Evolutionary conservation across 2,113 vertebrate species (phyloP).

Genomic region (Arizona elegans): DNA sequence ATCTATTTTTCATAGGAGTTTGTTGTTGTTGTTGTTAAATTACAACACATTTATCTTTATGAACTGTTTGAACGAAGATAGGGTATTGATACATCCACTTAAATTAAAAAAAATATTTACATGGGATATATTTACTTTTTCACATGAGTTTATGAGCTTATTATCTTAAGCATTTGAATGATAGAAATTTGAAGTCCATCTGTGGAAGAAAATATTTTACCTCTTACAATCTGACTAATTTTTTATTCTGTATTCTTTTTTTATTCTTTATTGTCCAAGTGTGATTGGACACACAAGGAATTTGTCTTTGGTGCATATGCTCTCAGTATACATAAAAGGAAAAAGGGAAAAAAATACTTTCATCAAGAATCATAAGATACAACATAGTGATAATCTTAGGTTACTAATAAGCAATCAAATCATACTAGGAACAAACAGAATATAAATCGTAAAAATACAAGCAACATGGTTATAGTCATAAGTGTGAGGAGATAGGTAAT

Average conservation of each 20-base stretch:
- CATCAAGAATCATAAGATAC: too few relatives aligned
- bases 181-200: background rate
- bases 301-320: too few relatives aligned
- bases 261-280: too few relatives aligned
- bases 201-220: background rate
- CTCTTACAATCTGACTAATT: background rate
- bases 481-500: too few relatives aligned
- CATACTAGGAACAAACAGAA: too few relatives aligned
- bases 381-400: too few relatives aligned
- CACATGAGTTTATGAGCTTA: background rate
- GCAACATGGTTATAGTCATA: too few relatives aligned
- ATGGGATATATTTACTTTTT: background rate
- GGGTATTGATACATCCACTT: background rate
- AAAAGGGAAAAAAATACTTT: too few relatives aligned
- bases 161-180: background rate
- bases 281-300: too few relatives aligned
- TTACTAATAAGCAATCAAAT: too few relatives aligned
- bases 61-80: background rate
- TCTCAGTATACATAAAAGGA: too few relatives aligned
- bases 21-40: background rate
- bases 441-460: too few relatives aligned
- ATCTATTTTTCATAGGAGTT: background rate
- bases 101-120: background rate
- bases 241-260: background rate
- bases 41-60: background rate